phyloP scores from a whole-genome alignment of 2,113 vertebrate genomes.

The Lucifuga dentata region DNA sequence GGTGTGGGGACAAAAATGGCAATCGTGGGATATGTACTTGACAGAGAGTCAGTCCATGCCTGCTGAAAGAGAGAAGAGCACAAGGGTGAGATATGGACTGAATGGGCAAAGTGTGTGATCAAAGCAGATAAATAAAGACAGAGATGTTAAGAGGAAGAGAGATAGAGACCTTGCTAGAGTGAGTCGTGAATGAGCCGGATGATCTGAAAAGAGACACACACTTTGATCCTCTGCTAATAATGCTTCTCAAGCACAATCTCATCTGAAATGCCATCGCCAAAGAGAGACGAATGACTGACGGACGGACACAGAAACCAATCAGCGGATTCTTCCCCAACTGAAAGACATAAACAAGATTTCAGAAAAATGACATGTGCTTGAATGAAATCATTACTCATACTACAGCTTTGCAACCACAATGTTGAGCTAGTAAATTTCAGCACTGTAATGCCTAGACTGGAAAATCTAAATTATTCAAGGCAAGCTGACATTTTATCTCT shows the following conservation, averaged over 20 bases:
- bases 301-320: constrained; percentile 33
- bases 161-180: constrained; percentile 34
- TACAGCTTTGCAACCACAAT: neutral
- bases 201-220: constrained; percentile 47
- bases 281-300: constrained; percentile 32
- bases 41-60: constrained; percentile 16
- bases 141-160: constrained; percentile 33
- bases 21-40: constrained; percentile 37
- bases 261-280: constrained; percentile 30
- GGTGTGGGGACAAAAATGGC: constrained; percentile 21
- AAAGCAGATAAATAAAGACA: constrained; percentile 55
- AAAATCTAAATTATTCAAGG: constrained; percentile 49
- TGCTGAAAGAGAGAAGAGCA: constrained; percentile 21
- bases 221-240: constrained; percentile 61
- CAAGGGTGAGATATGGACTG: constrained; percentile 27
- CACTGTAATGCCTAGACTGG: constrained; percentile 6
- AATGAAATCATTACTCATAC: neutral
- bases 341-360: constrained; percentile 4
- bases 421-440: neutral
- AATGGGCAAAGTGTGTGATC: constrained; percentile 44
- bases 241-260: constrained; percentile 33
- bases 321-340: constrained; percentile 17
- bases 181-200: constrained; percentile 46
- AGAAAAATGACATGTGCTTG: neutral
- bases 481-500: constrained; percentile 54